A percentile compares a stretch with the other conserved stretches of the same genome.
Evolutionary conservation across 2,797 vertebrate genomes (phyloP).

Genomic region (Euthynnus affinis): DNA sequence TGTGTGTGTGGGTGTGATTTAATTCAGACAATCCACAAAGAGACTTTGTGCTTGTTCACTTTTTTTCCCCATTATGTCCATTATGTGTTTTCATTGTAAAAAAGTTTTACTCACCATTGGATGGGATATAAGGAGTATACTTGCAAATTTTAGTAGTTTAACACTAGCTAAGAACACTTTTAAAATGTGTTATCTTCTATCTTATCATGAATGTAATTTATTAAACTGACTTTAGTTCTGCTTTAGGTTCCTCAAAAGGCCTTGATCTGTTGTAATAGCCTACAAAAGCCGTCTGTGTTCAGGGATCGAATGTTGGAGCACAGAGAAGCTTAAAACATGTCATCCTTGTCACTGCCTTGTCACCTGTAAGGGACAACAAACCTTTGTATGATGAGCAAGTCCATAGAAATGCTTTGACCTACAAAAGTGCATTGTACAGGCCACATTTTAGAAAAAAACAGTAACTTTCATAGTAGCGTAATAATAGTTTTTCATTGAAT

Average conservation of each 20-base stretch:
- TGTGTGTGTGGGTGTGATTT: slow-evolving; percentile 59
- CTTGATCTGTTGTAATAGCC: slow-evolving; percentile 68
- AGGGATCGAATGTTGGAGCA: slow-evolving; percentile 66
- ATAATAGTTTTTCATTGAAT: slow-evolving; percentile 68
- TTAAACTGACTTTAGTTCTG: slow-evolving; percentile 80
- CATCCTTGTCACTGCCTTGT: slow-evolving; percentile 76
- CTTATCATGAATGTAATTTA: slow-evolving; percentile 90
- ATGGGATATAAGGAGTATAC: slow-evolving; percentile 72
- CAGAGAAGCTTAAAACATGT: slow-evolving; percentile 57
- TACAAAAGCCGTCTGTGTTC: slow-evolving; percentile 73
- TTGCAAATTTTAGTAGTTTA: slow-evolving; percentile 76
- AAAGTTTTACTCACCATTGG: slow-evolving; percentile 75
- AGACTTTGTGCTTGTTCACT: slow-evolving; percentile 62
- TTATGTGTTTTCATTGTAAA: slow-evolving; percentile 53
- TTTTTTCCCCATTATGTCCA: slow-evolving; percentile 30
- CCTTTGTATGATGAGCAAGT: slow-evolving; percentile 72
- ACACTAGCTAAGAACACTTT: slow-evolving; percentile 76
- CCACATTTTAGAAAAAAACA: slow-evolving; percentile 72
- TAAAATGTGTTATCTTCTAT: slow-evolving; percentile 80
- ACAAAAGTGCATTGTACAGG: slow-evolving; percentile 81
- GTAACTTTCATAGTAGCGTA: slow-evolving; percentile 75
- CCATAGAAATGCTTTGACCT: slow-evolving; percentile 75
- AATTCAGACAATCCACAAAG: slow-evolving; percentile 78
- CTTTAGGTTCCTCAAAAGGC: slow-evolving; percentile 71
- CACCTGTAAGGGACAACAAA: slow-evolving; percentile 73